Conservation (phyloP, 92 coral and sea anemone species). For the Bergia puertoricense region DNA sequence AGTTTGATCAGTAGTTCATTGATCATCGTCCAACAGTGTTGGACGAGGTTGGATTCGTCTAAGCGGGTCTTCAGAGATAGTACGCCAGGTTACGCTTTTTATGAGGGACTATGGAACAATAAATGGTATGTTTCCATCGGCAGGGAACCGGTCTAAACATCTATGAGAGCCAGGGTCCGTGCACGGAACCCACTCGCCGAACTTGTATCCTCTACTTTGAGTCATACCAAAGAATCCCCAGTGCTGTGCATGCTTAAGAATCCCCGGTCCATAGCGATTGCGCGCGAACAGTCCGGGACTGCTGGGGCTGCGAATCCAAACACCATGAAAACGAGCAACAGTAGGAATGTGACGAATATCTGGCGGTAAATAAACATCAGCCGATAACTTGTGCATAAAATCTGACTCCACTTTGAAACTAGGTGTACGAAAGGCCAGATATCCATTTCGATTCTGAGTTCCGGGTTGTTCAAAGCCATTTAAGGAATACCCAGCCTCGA, state of each 20-base stretch:
- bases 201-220: slow-evolving; percentile 37
- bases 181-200: slow-evolving; percentile 48
- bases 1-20: too few relatives aligned
- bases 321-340: slow-evolving; percentile 22
- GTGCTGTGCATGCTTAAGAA: slow-evolving; percentile 56
- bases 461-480: neutral
- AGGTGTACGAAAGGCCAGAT: neutral
- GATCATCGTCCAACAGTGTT: too few relatives aligned
- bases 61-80: too few relatives aligned
- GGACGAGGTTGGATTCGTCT: too few relatives aligned
- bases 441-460: neutral
- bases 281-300: slow-evolving; percentile 59
- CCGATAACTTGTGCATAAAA: slow-evolving; percentile 8
- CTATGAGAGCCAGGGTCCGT: slow-evolving; percentile 40
- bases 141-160: slow-evolving; percentile 50
- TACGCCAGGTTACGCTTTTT: too few relatives aligned
- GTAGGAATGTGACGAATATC: slow-evolving; percentile 38
- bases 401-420: slow-evolving; percentile 1
- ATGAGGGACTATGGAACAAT: neutral
- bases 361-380: slow-evolving; percentile 46
- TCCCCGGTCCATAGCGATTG: slow-evolving; percentile 55
- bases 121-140: slow-evolving; percentile 65
- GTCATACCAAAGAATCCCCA: slow-evolving; percentile 16
- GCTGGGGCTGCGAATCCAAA: slow-evolving; percentile 39
- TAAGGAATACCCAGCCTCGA: slow-evolving; percentile 39